Conservation (phyloP, 2,797 vertebrate genomes). For the Atherinosoma microstoma region DNA sequence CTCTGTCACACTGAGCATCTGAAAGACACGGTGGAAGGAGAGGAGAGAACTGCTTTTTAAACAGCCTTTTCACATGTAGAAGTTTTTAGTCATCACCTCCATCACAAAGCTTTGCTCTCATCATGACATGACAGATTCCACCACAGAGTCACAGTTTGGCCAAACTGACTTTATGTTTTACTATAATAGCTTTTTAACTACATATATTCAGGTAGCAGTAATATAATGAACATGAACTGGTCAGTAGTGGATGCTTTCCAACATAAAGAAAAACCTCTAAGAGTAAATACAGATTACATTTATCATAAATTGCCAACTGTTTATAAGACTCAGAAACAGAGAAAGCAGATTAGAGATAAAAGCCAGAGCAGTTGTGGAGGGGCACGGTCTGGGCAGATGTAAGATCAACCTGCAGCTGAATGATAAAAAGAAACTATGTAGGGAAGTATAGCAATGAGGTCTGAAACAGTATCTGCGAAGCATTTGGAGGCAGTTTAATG, state of each 20-base stretch:
- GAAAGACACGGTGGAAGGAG: neutral
- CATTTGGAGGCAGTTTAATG: neutral
- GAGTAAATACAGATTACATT: neutral
- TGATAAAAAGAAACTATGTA: too few species aligned
- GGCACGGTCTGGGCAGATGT: too few species aligned
- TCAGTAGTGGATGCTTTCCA: too few species aligned
- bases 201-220: too few species aligned
- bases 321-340: neutral
- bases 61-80: neutral
- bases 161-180: too few species aligned
- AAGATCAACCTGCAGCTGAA: too few species aligned
- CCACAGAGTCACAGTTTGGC: too few species aligned
- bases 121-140: neutral
- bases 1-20: slow-evolving; percentile 89
- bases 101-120: neutral
- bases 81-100: neutral
- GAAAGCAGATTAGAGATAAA: neutral
- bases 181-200: too few species aligned
- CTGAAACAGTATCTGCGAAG: neutral
- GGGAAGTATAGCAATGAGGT: too few species aligned
- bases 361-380: too few species aligned
- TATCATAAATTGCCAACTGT: too few species aligned
- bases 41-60: neutral
- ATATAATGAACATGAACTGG: too few species aligned
- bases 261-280: neutral